phyloP scores from a whole-genome alignment of 2,113 vertebrate genomes.

The Anguilla japonica region DNA sequence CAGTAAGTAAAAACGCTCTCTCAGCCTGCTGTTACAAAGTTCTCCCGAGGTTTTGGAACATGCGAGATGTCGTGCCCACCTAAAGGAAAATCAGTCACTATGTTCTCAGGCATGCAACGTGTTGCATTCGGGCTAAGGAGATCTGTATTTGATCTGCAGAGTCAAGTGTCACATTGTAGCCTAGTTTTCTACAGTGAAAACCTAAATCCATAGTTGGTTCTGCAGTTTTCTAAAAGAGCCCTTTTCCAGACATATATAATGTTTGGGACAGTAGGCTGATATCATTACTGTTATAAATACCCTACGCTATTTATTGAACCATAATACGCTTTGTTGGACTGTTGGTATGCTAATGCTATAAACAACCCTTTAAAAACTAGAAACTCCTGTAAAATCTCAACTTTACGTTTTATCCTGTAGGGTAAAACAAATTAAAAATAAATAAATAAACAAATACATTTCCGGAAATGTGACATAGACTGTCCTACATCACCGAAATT shows the following conservation, averaged over 20 bases:
- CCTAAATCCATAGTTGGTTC: not conserved
- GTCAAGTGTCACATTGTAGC: not conserved
- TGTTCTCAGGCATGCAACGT: not conserved
- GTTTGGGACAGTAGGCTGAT: not conserved
- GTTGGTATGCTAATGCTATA: not conserved
- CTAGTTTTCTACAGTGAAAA: not conserved
- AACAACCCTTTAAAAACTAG: too few relatives aligned
- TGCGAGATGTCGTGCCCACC: not conserved
- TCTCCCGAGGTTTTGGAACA: not conserved
- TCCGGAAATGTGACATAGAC: not conserved
- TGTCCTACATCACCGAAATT: too few relatives aligned
- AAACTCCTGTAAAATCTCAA: too few relatives aligned
- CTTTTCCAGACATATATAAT: not conserved
- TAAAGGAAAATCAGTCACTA: not conserved
- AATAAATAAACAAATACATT: not conserved
- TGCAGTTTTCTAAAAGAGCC: not conserved
- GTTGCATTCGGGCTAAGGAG: not conserved
- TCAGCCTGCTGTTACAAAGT: not conserved
- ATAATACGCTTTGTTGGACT: not conserved
- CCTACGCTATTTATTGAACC: too few relatives aligned
- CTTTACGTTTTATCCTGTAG: too few relatives aligned
- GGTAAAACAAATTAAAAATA: too few relatives aligned
- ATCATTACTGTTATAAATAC: too few relatives aligned
- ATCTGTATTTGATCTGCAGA: not conserved
- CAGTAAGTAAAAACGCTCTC: conserved; percentile 65